These are phyloP conservation scores for Botrylloides violaceus DNA, from an alignment of 23 tunicate species.

Conservation along the genomic window DNA sequence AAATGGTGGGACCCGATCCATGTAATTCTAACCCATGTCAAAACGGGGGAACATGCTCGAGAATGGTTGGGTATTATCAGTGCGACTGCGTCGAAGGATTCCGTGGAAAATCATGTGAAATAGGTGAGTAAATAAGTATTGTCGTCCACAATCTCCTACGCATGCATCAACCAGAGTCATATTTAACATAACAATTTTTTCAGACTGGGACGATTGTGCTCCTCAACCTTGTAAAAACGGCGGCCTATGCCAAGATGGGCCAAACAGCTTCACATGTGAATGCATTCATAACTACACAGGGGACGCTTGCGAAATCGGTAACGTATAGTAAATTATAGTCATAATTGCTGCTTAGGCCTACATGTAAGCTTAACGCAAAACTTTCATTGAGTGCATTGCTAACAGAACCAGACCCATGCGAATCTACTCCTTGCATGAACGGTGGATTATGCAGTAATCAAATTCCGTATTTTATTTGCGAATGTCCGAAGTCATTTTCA, in stretches of 20 bases:
- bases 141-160: neutral
- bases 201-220: neutral
- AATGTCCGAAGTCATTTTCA: constrained; percentile 41
- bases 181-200: too few species aligned
- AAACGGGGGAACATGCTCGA: constrained; percentile 48
- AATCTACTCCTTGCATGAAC: constrained; percentile 72
- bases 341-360: too few species aligned
- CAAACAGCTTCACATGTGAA: neutral
- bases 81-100: constrained; percentile 61
- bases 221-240: neutral
- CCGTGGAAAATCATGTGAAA: constrained; percentile 21
- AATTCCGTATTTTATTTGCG: constrained; percentile 35
- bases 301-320: neutral
- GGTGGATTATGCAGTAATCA: constrained; percentile 51
- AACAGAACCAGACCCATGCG: constrained; percentile 72
- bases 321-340: too few species aligned
- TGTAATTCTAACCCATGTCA: constrained; percentile 84
- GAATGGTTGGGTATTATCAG: constrained; percentile 50
- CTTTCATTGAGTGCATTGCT: too few species aligned
- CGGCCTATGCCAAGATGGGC: neutral
- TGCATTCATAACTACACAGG: neutral
- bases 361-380: too few species aligned
- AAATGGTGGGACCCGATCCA: constrained; percentile 66
- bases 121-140: constrained; percentile 9
- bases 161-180: too few species aligned